Percentiles rank a stretch among this genome's conserved stretches.
Conservation (phyloP, 64 coral and sea anemone species). For the Montipora sp. region DNA sequence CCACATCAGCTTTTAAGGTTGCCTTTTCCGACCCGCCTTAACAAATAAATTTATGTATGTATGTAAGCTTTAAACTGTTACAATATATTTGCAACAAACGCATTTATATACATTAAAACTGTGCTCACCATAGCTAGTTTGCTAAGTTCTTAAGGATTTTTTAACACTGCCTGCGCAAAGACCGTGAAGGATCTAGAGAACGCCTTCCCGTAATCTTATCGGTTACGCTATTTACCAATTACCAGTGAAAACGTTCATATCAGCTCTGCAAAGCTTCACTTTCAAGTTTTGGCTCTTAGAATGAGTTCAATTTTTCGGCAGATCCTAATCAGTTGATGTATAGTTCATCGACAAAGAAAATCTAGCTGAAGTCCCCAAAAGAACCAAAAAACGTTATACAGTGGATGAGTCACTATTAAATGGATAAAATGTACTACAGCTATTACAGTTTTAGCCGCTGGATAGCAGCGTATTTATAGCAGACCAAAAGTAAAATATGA, state of each 20-base stretch:
- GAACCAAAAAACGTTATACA: neutral
- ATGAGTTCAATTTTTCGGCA: neutral
- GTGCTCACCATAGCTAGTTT: neutral
- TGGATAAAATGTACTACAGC: neutral
- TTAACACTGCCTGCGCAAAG: neutral
- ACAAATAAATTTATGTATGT: too few relatives aligned
- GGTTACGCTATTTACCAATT: neutral
- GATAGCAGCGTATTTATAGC: neutral
- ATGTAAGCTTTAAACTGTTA: too few relatives aligned
- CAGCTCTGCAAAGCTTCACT: neutral
- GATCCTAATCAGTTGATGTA: neutral
- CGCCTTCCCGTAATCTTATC: neutral
- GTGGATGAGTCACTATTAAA: neutral
- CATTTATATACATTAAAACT: neutral
- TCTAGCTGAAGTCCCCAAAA: neutral
- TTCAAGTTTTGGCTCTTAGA: neutral
- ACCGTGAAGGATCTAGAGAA: neutral
- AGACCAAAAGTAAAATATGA: neutral
- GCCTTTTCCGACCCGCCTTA: too few relatives aligned
- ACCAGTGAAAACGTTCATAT: neutral
- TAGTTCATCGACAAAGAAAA: neutral
- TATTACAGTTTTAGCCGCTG: neutral
- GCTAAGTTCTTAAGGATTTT: neutral
- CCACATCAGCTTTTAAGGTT: too few relatives aligned
- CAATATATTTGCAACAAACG: too few relatives aligned